A percentile compares a stretch with the other conserved stretches of the same genome.
Conservation (phyloP, 2,797 vertebrate species). For the Propithecus perrieri region DNA sequence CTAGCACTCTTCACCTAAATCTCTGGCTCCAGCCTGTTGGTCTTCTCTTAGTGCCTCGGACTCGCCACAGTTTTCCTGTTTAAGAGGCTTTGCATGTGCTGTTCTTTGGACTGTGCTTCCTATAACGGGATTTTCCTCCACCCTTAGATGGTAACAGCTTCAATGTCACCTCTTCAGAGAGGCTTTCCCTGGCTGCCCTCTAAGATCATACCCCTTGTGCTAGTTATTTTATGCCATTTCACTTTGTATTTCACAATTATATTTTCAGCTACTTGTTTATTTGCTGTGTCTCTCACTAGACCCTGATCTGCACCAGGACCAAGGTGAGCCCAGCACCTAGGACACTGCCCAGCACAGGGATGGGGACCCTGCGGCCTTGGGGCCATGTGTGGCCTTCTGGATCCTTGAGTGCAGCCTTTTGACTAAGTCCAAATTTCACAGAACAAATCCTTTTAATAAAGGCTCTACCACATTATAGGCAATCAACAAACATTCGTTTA, state of each 20-base stretch:
- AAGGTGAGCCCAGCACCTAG: too few relatives aligned
- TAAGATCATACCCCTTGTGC: not conserved
- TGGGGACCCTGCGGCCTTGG: not conserved
- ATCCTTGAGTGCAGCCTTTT: not conserved
- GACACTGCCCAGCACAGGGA: not conserved
- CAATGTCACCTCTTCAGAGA: not conserved
- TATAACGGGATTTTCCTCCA: not conserved
- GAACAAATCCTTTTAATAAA: not conserved
- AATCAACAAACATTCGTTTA: not conserved
- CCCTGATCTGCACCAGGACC: not conserved
- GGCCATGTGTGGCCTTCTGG: not conserved
- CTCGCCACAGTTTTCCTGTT: not conserved
- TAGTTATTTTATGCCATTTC: not conserved
- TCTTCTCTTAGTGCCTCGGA: not conserved
- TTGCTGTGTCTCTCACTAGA: not conserved
- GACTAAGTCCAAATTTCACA: not conserved
- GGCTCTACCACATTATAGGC: not conserved
- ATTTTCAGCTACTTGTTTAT: not conserved
- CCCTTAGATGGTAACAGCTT: not conserved
- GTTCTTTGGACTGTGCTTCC: not conserved
- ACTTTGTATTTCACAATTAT: not conserved
- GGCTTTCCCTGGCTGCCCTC: not conserved
- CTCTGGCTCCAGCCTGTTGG: not conserved
- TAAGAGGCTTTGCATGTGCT: not conserved
- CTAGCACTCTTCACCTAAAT: not conserved